Percentiles rank a stretch among this genome's conserved stretches.
Evolutionary conservation across 2,888 invertebrate species (phyloP).

Genomic region (Oxystoma pomonae): DNA sequence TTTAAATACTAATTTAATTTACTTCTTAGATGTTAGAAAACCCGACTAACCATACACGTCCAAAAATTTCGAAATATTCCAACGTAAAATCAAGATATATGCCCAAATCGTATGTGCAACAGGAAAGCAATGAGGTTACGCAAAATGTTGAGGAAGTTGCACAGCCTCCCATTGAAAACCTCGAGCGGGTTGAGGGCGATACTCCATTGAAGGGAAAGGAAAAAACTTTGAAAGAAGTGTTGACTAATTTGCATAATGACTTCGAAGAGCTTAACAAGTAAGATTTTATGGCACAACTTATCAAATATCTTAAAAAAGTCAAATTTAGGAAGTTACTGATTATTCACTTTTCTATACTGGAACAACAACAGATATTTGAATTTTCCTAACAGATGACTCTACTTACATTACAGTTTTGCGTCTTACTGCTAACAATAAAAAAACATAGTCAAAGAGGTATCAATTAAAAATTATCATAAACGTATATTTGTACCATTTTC

Average conservation of each 20-base stretch:
- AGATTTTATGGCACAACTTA: no score
- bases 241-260: conserved; percentile 44
- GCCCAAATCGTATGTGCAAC: neutral
- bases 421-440: no score
- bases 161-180: neutral
- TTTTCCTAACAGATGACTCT: no score
- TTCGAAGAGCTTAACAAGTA: conserved; percentile 43
- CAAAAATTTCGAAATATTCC: neutral
- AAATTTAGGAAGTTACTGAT: no score
- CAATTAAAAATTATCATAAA: no score
- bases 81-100: neutral
- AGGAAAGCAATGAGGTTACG: neutral
- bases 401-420: no score
- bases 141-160: neutral
- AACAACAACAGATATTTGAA: no score
- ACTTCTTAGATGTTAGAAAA: neutral
- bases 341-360: no score
- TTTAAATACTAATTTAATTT: no score
- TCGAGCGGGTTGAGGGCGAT: neutral
- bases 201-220: conserved; percentile 33
- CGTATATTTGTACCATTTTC: no score
- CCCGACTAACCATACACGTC: neutral
- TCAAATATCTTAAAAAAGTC: no score
- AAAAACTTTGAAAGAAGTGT: conserved; percentile 42
- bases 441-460: no score